Percentiles rank a stretch among this genome's conserved stretches.
Conservation (phyloP, 2,797 vertebrate genomes). For the Enteromius trimaculatus region DNA sequence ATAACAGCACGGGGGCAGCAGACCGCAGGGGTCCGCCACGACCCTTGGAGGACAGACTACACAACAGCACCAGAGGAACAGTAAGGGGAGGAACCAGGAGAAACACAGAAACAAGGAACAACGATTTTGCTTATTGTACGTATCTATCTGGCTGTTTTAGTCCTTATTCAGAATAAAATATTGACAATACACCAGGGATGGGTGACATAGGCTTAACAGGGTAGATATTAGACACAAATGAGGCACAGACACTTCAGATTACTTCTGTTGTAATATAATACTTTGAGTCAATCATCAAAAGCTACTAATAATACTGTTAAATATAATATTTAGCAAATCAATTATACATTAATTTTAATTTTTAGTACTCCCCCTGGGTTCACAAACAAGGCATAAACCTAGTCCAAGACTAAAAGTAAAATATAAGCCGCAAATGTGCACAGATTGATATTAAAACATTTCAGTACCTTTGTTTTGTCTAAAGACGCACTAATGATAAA, state of each 20-base stretch:
- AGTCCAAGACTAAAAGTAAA: no score
- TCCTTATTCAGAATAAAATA: background rate
- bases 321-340: background rate
- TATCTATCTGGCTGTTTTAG: slow-evolving; percentile 6
- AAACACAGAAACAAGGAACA: slow-evolving; percentile 65
- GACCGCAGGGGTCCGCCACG: slow-evolving; percentile 67
- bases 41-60: slow-evolving; percentile 70
- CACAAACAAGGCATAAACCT: no score
- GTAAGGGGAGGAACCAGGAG: slow-evolving; percentile 67
- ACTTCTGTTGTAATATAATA: background rate
- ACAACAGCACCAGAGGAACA: slow-evolving; percentile 65
- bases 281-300: background rate
- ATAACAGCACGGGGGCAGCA: slow-evolving; percentile 65
- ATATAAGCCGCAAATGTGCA: no score
- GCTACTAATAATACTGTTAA: background rate
- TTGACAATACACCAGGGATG: background rate
- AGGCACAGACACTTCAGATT: background rate
- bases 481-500: no score
- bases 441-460: no score
- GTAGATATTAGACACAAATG: background rate
- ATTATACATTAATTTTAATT: background rate
- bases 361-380: background rate
- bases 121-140: slow-evolving; percentile 76
- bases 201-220: background rate
- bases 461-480: no score